Conservation (phyloP, 2,797 vertebrate species). For the Gymnopithys bicolor region DNA sequence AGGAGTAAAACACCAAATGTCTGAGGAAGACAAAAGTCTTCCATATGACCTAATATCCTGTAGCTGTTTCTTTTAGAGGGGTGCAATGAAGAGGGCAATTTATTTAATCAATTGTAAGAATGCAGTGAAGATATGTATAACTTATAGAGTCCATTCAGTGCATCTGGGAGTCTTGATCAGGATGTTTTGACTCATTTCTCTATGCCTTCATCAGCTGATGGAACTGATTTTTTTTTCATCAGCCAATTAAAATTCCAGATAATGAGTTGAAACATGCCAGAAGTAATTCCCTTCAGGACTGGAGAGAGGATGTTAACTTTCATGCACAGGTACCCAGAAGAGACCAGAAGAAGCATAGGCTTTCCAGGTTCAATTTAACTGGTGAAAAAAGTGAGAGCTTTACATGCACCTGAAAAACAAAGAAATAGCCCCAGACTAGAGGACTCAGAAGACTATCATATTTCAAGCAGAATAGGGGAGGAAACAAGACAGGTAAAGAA, state of each 20-base stretch:
- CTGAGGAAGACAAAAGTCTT: background rate
- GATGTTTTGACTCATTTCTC: conserved; percentile 77
- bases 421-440: background rate
- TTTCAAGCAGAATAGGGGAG: background rate
- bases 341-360: background rate
- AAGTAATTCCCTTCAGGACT: conserved; percentile 64
- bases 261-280: conserved; percentile 74
- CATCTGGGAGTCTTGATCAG: conserved; percentile 55
- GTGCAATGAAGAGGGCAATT: background rate
- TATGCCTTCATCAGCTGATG: conserved; percentile 72
- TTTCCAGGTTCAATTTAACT: conserved; percentile 14
- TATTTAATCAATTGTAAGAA: conserved; percentile 27
- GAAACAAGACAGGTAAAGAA: background rate
- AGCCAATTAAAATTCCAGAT: conserved; percentile 76
- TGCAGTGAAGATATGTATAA: background rate
- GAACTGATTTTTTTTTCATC: conserved; percentile 71
- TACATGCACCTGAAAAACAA: background rate
- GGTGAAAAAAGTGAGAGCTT: background rate
- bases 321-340: background rate
- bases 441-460: background rate
- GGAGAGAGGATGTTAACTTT: conserved; percentile 64
- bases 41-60: background rate
- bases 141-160: background rate
- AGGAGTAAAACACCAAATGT: background rate
- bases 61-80: background rate